These are phyloP conservation scores for Drosophila seguyi DNA, from an alignment of 1,140 invertebrate species.

Conservation along the genomic window DNA sequence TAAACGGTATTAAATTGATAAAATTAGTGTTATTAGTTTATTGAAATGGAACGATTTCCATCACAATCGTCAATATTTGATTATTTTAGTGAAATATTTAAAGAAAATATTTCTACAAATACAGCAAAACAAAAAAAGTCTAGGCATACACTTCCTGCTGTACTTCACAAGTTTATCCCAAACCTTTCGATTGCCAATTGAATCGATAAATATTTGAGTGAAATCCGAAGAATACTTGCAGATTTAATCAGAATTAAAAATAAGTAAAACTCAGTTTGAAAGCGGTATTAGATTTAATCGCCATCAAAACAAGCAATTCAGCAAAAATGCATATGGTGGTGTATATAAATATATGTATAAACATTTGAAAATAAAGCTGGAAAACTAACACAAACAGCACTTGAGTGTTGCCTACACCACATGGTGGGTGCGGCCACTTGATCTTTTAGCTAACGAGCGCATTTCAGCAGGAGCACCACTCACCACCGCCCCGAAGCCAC, in stretches of 20 bases:
- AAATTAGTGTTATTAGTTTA: too few species aligned
- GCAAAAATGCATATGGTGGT: constrained; percentile 46
- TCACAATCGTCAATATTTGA: neutral
- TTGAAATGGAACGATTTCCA: neutral
- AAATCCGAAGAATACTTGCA: constrained; percentile 2
- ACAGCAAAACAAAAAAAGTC: neutral
- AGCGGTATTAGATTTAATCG: constrained; percentile 56
- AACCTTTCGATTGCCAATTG: constrained; percentile 1
- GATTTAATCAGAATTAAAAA: constrained; percentile 13
- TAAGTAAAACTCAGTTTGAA: constrained; percentile 14
- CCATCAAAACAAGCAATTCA: constrained; percentile 65
- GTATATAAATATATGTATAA: neutral
- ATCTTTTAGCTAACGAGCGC: constrained; percentile 82
- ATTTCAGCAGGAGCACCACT: constrained; percentile 68
- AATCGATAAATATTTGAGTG: constrained; percentile 1
- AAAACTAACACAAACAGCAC: constrained; percentile 81
- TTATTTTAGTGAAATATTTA: neutral
- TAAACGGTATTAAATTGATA: too few species aligned
- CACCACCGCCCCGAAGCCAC: constrained; percentile 22
- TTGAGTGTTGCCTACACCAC: constrained; percentile 69
- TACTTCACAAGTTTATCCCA: neutral
- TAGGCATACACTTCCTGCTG: neutral
- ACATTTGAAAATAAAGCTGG: constrained; percentile 48
- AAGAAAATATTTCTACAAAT: neutral
- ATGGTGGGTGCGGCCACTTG: constrained; percentile 68